Conservation (phyloP, 2,113 vertebrate genomes). For the Leiothrix lutea region DNA sequence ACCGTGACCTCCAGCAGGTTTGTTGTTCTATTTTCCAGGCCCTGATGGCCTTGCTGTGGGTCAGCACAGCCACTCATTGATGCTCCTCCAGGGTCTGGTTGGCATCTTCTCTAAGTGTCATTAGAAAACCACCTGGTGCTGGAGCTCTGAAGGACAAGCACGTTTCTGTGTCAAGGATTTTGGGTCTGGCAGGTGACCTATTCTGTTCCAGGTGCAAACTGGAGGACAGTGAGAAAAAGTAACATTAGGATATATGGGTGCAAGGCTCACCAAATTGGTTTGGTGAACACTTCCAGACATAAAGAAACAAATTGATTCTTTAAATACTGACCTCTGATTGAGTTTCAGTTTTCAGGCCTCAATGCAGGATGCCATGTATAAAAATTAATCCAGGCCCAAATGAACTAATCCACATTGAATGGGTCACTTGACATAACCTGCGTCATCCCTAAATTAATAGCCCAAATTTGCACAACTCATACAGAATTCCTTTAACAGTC, state of each 20-base stretch:
- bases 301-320: not conserved
- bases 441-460: not conserved
- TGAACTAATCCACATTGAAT: not conserved
- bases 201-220: not conserved
- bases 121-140: slow-evolving; percentile 66
- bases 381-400: not conserved
- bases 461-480: not conserved
- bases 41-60: slow-evolving; percentile 71
- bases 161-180: slow-evolving; percentile 76
- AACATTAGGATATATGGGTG: fast-evolving
- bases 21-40: slow-evolving; percentile 80
- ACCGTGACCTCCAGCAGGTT: slow-evolving; percentile 12
- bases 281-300: not conserved
- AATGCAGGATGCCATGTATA: fast-evolving
- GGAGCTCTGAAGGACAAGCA: slow-evolving; percentile 71
- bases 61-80: slow-evolving; percentile 79
- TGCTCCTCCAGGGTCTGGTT: slow-evolving; percentile 69
- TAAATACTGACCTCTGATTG: not conserved
- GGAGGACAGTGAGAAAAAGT: not conserved
- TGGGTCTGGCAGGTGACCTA: slow-evolving; percentile 82
- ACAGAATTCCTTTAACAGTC: not conserved
- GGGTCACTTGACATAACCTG: not conserved
- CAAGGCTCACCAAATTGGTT: not conserved
- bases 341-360: not conserved
- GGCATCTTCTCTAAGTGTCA: slow-evolving; percentile 70